Conservation (phyloP, 1,140 invertebrate genomes). For the Oncopodura yosiiana region DNA sequence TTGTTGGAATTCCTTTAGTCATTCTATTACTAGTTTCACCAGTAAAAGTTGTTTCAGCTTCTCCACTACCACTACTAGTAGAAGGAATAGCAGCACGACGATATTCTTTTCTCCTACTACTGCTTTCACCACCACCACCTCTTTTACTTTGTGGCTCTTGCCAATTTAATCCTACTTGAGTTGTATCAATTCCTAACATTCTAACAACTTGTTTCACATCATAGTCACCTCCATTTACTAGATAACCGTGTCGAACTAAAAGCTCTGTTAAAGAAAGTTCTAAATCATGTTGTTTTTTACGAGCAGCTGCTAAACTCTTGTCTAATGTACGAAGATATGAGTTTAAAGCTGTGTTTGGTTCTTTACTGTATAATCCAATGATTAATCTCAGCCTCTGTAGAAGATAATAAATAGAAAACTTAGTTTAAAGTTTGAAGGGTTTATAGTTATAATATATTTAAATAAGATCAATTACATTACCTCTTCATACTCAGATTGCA, state of each 20-base stretch:
- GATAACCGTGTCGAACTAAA: conserved; percentile 26
- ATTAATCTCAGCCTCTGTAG: conserved; percentile 10
- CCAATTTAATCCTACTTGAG: conserved; percentile 14
- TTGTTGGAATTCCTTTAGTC: neutral
- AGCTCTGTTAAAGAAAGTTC: conserved; percentile 25
- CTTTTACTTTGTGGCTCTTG: neutral
- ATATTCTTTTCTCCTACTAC: neutral
- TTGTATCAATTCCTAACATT: conserved; percentile 25
- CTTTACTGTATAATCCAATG: conserved; percentile 5
- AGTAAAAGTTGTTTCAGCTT: no score
- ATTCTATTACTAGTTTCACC: no score
- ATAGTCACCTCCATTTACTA: conserved; percentile 25
- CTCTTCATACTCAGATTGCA: conserved; percentile 12
- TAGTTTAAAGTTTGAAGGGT: neutral
- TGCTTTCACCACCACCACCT: conserved; percentile 6
- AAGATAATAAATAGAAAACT: neutral
- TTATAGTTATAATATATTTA: neutral
- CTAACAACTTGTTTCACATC: conserved; percentile 31
- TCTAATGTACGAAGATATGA: neutral
- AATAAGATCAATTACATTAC: neutral
- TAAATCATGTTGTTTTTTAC: conserved; percentile 19
- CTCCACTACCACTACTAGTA: no score
- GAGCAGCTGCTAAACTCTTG: conserved; percentile 5
- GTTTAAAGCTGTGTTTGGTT: conserved; percentile 3
- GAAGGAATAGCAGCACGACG: no score